A percentile compares a stretch with the other conserved stretches of the same genome.
phyloP scores from a whole-genome alignment of 2,888 invertebrate species.

The Erpobdella octoculata region DNA sequence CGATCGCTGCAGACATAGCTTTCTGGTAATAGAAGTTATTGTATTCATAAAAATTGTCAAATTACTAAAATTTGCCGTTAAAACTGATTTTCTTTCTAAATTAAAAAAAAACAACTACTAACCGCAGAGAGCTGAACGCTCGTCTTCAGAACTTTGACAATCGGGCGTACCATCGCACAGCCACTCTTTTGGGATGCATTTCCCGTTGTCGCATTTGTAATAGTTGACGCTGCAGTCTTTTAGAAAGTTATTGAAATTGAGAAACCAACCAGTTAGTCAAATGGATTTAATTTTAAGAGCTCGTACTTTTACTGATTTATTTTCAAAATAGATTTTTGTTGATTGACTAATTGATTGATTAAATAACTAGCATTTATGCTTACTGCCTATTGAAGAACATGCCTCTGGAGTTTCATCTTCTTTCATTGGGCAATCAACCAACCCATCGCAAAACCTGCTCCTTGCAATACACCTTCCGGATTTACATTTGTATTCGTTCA shows the following conservation, averaged over 20 bases:
- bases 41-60: neutral
- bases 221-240: neutral
- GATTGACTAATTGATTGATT: neutral
- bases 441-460: neutral
- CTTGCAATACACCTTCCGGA: neutral
- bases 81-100: too few species aligned
- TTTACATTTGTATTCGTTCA: neutral
- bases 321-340: neutral
- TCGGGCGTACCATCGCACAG: neutral
- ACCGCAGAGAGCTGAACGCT: neutral
- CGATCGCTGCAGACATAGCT: too few species aligned
- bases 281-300: too few species aligned
- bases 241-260: too few species aligned
- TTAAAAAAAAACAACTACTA: too few species aligned
- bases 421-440: neutral
- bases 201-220: neutral
- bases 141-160: neutral
- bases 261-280: too few species aligned
- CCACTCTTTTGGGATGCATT: constrained; percentile 8
- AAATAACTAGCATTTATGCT: neutral
- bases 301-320: too few species aligned
- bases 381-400: neutral
- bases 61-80: neutral
- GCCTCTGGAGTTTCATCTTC: neutral
- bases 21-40: neutral